phyloP scores from a whole-genome alignment of 2,797 vertebrate genomes.

The Erpetoichthys calabaricus region DNA sequence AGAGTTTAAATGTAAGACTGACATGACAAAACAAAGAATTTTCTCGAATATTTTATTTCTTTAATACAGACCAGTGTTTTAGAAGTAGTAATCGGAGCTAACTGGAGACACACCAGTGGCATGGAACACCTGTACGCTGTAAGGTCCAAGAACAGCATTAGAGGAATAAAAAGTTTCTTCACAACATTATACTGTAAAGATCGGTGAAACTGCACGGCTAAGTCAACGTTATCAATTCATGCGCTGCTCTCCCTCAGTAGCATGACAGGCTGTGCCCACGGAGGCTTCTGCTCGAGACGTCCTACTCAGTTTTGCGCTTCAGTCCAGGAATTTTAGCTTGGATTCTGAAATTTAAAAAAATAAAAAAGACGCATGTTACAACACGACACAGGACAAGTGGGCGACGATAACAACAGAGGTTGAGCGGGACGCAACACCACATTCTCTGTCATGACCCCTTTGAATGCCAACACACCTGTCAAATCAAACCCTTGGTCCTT shows the following conservation, averaged over 20 bases:
- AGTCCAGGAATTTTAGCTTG: slow-evolving; percentile 85
- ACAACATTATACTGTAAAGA: slow-evolving; percentile 40
- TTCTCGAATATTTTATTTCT: slow-evolving; percentile 40
- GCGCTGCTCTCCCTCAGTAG: slow-evolving; percentile 10
- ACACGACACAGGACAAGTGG: too few species aligned
- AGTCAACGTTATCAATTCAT: slow-evolving; percentile 39
- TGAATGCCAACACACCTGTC: too few species aligned
- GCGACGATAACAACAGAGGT: too few species aligned
- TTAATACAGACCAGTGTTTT: slow-evolving; percentile 56
- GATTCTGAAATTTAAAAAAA: slow-evolving; percentile 48
- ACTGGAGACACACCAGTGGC: slow-evolving; percentile 54
- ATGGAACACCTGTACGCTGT: slow-evolving; percentile 53
- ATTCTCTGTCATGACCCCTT: too few species aligned
- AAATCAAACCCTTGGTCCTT: too few species aligned
- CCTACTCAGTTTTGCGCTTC: slow-evolving; percentile 84
- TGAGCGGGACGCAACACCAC: too few species aligned
- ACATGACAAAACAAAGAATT: slow-evolving; percentile 43
- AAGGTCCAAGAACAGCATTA: slow-evolving; percentile 52
- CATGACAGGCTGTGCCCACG: slow-evolving; percentile 36
- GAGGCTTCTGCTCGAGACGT: slow-evolving; percentile 12
- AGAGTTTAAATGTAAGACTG: slow-evolving; percentile 37
- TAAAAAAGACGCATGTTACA: neutral
- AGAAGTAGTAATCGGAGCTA: slow-evolving; percentile 49
- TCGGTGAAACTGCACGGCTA: slow-evolving; percentile 59
- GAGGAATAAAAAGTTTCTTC: slow-evolving; percentile 39